Evolutionary conservation across 2,797 vertebrate genomes (phyloP), one percentile per base, ranked within the genome.

Genomic region (Phyllotis vaccarum): DNA sequence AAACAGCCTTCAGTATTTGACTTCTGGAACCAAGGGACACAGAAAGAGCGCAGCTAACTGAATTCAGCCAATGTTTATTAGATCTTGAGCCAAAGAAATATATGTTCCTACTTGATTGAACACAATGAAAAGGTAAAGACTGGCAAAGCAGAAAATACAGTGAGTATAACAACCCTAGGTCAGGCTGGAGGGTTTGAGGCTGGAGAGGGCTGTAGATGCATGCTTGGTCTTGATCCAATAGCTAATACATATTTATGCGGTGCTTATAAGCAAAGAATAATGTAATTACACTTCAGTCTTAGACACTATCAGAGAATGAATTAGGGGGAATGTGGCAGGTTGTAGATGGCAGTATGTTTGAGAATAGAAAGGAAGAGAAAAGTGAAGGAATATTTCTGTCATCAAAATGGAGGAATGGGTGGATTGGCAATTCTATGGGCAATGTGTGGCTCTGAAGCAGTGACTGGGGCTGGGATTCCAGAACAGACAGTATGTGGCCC

Each of bases 221-320:
- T 54, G 10, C 34, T 21, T 81, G 31, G 64, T 66, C 49, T 43
- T 80, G 40, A 7, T 21, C 9, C 14, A 29, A 46, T 83, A 46
- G 27, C 31, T 83, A 43, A 17, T 21, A 62, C 29, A 58, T 43
- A 43, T 60, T 83, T 62, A 83, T 83, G 27, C 62, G 58, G 29
- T 58, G 5, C 49, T 91, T 79, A 34, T 56, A 80, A 75, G 54
- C 19, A 81, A 52, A 46, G 82, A 85, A 54, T 75, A 70, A 8
- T 29, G 29, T 43, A 74, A 87, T 54, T 83, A 90, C 85, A 68
- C 80, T 85, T 91, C 31, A 85, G 49, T 80, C 89, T 56, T 88
- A 54, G 64, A 86, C 52, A 37, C 37, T 54, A 52, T 14, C 46
- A 74, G 62, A 80, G 74, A 83, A 54, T 81, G n/a, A 43, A 54